A percentile compares a stretch with the other conserved stretches of the same genome.
Evolutionary conservation across 2,113 vertebrate genomes (phyloP).

Genomic region (Noctilio leporinus): DNA sequence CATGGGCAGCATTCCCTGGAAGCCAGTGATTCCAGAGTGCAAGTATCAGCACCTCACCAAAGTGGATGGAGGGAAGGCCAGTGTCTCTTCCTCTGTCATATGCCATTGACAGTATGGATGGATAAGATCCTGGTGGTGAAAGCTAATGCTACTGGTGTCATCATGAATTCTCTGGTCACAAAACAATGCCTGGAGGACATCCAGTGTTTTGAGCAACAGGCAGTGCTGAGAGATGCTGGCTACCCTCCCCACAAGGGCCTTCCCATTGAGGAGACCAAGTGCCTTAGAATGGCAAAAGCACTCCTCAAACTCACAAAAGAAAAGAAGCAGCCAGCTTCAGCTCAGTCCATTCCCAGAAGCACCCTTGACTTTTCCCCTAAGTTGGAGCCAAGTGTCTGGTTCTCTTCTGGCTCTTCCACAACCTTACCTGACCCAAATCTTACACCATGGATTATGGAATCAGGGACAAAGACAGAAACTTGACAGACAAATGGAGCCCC

Average conservation of each 20-base stretch:
- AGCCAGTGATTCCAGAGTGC: constrained; percentile 88
- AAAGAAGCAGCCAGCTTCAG: constrained; percentile 87
- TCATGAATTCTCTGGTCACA: constrained; percentile 91
- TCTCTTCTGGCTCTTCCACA: constrained; percentile 82
- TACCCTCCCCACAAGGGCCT: constrained; percentile 95
- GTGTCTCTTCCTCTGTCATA: constrained; percentile 47
- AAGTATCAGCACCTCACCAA: constrained; percentile 86
- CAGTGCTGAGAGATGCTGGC: constrained; percentile 89
- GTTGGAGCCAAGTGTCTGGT: constrained; percentile 87
- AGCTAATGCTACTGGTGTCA: constrained; percentile 89
- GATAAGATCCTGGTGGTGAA: constrained; percentile 87
- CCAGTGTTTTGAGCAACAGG: constrained; percentile 92
- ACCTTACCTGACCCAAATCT: constrained; percentile 80
- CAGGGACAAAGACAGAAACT: constrained; percentile 79
- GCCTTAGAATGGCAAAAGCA: constrained; percentile 87
- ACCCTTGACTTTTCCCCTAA: constrained; percentile 89
- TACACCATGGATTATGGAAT: constrained; percentile 76
- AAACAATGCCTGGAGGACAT: constrained; percentile 93
- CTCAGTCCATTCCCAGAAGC: constrained; percentile 88
- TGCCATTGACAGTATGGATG: constrained; percentile 58
- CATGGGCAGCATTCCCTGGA: constrained; percentile 84
- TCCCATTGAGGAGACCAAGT: constrained; percentile 90
- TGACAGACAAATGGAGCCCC: constrained; percentile 88
- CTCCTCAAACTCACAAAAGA: constrained; percentile 92
- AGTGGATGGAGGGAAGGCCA: constrained; percentile 80